Evolutionary conservation across 92 coral and sea anemone species (phyloP).

Genomic region (Chrysogorgia sp.): DNA sequence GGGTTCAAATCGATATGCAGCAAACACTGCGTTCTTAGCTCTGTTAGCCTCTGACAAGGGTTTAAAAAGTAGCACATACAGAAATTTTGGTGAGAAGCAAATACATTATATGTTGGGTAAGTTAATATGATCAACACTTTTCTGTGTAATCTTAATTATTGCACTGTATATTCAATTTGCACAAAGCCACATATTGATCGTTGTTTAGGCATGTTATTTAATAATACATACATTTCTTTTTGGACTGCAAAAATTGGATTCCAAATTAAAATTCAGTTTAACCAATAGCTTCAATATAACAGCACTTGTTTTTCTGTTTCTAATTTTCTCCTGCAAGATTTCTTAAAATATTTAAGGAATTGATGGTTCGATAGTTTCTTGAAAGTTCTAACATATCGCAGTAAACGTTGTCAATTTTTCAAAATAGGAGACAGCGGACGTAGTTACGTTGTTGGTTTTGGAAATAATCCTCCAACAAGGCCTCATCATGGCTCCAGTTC

Average conservation of each 20-base stretch:
- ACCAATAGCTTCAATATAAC: too few species aligned
- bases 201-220: neutral
- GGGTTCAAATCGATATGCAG: slow-evolving; percentile 90
- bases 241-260: slow-evolving; percentile 1
- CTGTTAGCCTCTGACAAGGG: slow-evolving; percentile 81
- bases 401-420: slow-evolving; percentile 19
- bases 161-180: too few species aligned
- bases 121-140: neutral
- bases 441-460: slow-evolving; percentile 83
- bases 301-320: too few species aligned
- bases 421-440: slow-evolving; percentile 83
- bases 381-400: neutral
- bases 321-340: too few species aligned
- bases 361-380: neutral
- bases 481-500: slow-evolving; percentile 85
- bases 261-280: neutral
- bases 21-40: slow-evolving; percentile 85
- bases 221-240: neutral
- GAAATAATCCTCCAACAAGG: slow-evolving; percentile 70
- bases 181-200: neutral
- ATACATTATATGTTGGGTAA: slow-evolving; percentile 56
- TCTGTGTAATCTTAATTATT: too few species aligned
- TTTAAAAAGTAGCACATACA: slow-evolving; percentile 58
- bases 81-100: slow-evolving; percentile 70
- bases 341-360: too few species aligned